Evolutionary conservation across 2,113 vertebrate genomes (phyloP).

Genomic region (Leucoraja erinaceus): DNA sequence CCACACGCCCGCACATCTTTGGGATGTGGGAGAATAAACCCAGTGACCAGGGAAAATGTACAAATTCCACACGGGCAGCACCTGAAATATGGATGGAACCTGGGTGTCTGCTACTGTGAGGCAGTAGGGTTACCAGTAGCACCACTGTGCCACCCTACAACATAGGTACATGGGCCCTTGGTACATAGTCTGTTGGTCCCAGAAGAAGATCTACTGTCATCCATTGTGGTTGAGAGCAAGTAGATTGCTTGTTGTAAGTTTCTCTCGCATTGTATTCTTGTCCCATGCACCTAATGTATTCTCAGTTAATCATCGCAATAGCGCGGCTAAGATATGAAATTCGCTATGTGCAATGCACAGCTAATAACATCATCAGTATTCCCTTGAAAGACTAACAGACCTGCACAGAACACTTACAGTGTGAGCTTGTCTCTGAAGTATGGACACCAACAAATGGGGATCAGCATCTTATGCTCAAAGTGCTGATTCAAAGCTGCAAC

Average conservation of each 20-base stretch:
- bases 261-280: background rate
- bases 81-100: too few species aligned
- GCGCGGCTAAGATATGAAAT: background rate
- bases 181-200: too few species aligned
- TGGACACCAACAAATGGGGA: background rate
- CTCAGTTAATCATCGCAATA: background rate
- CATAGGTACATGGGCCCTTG: too few species aligned
- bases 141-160: too few species aligned
- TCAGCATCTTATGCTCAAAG: background rate
- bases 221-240: background rate
- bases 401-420: background rate
- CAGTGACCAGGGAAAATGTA: too few species aligned
- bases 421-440: background rate
- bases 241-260: background rate
- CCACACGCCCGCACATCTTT: too few species aligned
- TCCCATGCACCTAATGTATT: too few species aligned
- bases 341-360: background rate
- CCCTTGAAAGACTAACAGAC: background rate
- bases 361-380: background rate
- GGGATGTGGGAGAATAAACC: too few species aligned
- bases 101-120: too few species aligned
- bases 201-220: too few species aligned
- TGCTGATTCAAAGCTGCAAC: background rate
- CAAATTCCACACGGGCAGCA: too few species aligned
- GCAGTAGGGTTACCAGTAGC: too few species aligned